Evolutionary conservation across 2,888 invertebrate genomes (phyloP).

Genomic region (Agrotis exclamationis): DNA sequence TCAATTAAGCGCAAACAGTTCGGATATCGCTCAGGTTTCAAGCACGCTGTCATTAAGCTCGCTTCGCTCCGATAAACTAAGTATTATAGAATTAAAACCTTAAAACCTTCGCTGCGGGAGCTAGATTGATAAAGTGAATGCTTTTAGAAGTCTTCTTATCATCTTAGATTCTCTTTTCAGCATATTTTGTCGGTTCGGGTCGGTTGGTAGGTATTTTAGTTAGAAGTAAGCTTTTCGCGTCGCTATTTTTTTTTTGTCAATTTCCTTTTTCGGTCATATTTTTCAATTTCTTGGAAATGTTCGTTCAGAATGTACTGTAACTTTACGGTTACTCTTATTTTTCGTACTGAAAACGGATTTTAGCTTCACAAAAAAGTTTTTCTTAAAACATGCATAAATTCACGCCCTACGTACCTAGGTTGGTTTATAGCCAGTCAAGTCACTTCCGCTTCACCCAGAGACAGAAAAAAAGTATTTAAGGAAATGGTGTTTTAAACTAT

Average conservation of each 20-base stretch:
- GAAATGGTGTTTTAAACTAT: no score
- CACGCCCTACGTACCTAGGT: no score
- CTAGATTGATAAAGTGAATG: constrained; percentile 23
- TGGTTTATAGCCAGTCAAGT: no score
- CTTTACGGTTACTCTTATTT: no score
- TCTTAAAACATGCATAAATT: no score
- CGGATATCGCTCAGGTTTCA: constrained; percentile 17
- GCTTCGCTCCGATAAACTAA: constrained; percentile 12
- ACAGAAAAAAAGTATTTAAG: no score
- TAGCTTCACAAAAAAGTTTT: no score
- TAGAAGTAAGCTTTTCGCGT: background rate
- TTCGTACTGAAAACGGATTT: no score
- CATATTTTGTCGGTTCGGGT: background rate
- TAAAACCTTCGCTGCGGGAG: constrained; percentile 26
- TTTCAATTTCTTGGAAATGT: background rate
- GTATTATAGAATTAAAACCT: constrained; percentile 35
- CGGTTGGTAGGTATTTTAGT: background rate
- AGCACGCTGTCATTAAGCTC: constrained; percentile 17
- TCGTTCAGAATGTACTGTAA: background rate
- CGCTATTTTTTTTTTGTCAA: background rate
- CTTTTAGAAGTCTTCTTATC: constrained; percentile 19
- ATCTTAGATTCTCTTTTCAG: constrained; percentile 11
- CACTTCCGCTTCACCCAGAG: no score
- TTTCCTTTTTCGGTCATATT: background rate
- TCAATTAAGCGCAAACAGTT: constrained; percentile 37